Evolutionary conservation across 2,888 invertebrate species (phyloP).

Genomic region (Tiliacea citrago): DNA sequence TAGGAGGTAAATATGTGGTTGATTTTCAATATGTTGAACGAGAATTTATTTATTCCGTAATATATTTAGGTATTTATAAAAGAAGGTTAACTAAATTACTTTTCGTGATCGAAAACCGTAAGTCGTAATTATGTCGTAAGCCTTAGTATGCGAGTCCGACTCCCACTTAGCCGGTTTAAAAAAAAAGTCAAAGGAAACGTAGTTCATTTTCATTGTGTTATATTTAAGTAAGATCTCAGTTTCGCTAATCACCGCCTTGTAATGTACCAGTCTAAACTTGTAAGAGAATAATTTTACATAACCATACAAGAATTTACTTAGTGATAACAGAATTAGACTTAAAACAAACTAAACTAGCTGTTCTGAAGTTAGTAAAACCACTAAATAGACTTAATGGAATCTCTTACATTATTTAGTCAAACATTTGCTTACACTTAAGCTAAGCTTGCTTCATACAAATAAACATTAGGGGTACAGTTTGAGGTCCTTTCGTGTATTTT

Average conservation of each 20-base stretch:
- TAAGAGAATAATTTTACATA: slow-evolving; percentile 48
- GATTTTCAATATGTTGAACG: no score
- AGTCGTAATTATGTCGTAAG: no score
- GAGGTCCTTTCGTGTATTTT: slow-evolving; percentile 2
- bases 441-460: slow-evolving; percentile 36
- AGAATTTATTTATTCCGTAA: no score
- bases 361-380: slow-evolving; percentile 59
- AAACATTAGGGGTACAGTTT: slow-evolving; percentile 21
- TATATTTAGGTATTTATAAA: no score
- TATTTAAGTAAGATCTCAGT: not conserved
- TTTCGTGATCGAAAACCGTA: no score
- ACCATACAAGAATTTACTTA: slow-evolving; percentile 52
- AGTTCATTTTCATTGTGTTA: not conserved
- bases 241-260: not conserved
- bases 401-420: slow-evolving; percentile 52
- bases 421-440: slow-evolving; percentile 51
- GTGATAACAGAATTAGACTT: slow-evolving; percentile 50
- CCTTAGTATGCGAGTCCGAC: no score
- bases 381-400: slow-evolving; percentile 62
- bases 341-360: slow-evolving; percentile 53
- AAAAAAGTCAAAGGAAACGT: not conserved
- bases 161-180: no score
- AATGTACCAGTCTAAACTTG: slow-evolving; percentile 20
- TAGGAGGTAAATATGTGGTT: not conserved
- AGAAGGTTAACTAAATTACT: no score